Evolutionary conservation across 2,113 vertebrate genomes (phyloP).

Genomic region (Perca flavescens): DNA sequence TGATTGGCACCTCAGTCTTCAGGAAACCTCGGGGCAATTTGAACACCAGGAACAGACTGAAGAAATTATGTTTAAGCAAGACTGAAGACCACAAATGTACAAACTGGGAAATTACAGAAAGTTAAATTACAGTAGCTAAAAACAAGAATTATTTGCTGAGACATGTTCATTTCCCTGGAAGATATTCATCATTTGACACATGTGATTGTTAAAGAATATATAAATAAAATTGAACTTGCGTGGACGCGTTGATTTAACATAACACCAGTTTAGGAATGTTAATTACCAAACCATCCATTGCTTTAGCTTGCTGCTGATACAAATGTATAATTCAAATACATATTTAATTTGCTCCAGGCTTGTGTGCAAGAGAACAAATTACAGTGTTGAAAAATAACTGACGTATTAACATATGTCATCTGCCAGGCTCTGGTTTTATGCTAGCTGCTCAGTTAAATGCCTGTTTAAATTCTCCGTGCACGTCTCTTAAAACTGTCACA

Average conservation of each 20-base stretch:
- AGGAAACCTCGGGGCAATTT: slow-evolving; percentile 40
- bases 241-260: slow-evolving; percentile 77
- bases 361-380: slow-evolving; percentile 87
- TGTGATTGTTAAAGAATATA: slow-evolving; percentile 85
- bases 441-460: slow-evolving; percentile 86
- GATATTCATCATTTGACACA: slow-evolving; percentile 78
- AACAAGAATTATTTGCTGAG: slow-evolving; percentile 12
- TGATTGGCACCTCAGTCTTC: slow-evolving; percentile 68
- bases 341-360: slow-evolving; percentile 86
- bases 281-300: slow-evolving; percentile 86
- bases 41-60: slow-evolving; percentile 20
- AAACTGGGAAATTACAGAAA: background rate
- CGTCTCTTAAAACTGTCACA: slow-evolving; percentile 32
- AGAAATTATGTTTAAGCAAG: slow-evolving; percentile 26
- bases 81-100: background rate
- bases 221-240: slow-evolving; percentile 82
- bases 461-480: slow-evolving; percentile 74
- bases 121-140: background rate
- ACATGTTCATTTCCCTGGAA: slow-evolving; percentile 59
- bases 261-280: slow-evolving; percentile 83
- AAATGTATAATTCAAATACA: slow-evolving; percentile 86
- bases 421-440: slow-evolving; percentile 82
- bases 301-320: slow-evolving; percentile 81
- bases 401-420: slow-evolving; percentile 91
- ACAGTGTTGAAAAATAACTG: slow-evolving; percentile 86